Conservation (phyloP, 2,888 invertebrate genomes). For the Agrochola macilenta region DNA sequence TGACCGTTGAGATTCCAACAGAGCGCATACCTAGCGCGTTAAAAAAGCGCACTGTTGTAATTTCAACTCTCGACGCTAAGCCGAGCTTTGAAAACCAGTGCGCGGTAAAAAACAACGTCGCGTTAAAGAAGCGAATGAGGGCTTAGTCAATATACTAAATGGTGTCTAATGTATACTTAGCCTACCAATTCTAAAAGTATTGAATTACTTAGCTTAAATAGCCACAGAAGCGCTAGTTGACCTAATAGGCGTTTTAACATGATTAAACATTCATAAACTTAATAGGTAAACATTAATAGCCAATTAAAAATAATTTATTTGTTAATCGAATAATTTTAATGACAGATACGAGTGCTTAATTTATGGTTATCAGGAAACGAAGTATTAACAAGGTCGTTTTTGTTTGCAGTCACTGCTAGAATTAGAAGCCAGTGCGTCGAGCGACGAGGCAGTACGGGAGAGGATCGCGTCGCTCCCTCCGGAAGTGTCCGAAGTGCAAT, state of each 20-base stretch:
- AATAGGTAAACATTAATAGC: slow-evolving; percentile 16
- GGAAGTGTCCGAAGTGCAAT: slow-evolving; percentile 97
- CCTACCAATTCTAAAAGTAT: not conserved
- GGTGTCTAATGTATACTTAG: not conserved
- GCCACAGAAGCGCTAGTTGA: not conserved
- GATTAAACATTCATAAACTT: not conserved
- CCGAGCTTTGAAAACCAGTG: not conserved
- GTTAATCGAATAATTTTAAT: not conserved
- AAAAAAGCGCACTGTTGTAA: not conserved
- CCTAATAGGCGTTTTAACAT: not conserved
- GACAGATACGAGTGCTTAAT: not conserved
- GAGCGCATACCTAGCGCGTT: too few relatives aligned
- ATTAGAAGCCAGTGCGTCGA: slow-evolving; percentile 98
- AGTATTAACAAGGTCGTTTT: slow-evolving; percentile 6
- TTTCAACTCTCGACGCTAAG: not conserved
- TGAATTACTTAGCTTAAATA: not conserved
- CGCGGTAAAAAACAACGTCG: not conserved
- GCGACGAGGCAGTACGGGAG: slow-evolving; percentile 97
- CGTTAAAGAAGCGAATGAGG: not conserved
- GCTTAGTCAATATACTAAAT: not conserved
- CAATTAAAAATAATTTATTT: slow-evolving; percentile 28
- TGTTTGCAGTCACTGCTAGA: slow-evolving; percentile 92
- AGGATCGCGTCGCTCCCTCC: slow-evolving; percentile 98
- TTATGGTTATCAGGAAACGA: slow-evolving; percentile 1
- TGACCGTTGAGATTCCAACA: not conserved